Percentiles rank a stretch among this genome's conserved stretches.
Conservation (phyloP, 2,113 vertebrate genomes). For the Semnornis frantzii region DNA sequence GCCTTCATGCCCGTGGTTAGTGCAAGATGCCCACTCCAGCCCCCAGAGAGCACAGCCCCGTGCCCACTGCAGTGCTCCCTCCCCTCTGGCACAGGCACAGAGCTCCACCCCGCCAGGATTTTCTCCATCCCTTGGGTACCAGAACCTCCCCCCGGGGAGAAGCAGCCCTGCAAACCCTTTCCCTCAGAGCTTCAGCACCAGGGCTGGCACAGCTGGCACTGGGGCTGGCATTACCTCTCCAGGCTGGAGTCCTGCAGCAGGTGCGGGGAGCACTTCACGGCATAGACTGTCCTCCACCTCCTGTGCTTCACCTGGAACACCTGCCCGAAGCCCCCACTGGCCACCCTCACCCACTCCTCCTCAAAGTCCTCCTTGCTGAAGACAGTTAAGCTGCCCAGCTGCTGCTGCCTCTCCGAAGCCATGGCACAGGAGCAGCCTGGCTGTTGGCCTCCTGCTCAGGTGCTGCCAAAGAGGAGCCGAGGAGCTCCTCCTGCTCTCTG, state of each 20-base stretch:
- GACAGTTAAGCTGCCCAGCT: conserved; percentile 33
- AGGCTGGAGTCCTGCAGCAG: conserved; percentile 36
- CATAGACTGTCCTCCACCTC: conserved; percentile 76
- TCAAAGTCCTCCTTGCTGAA: conserved; percentile 85
- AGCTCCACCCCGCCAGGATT: not conserved
- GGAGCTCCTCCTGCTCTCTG: not conserved
- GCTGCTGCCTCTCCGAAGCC: not conserved
- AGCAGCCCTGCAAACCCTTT: not conserved
- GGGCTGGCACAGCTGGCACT: accelerated
- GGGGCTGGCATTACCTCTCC: conserved; percentile 71
- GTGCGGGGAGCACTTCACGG: conserved; percentile 76
- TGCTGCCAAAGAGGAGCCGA: not conserved
- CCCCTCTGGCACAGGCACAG: not conserved
- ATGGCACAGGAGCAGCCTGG: not conserved
- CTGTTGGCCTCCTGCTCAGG: not conserved
- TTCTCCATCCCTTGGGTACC: not conserved
- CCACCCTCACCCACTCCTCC: conserved; percentile 79
- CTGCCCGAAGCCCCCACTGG: conserved; percentile 79
- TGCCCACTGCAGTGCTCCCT: accelerated
- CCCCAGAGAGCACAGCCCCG: not conserved
- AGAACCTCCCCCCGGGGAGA: not conserved
- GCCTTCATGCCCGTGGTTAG: not conserved
- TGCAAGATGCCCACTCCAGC: not conserved
- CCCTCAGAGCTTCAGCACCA: not conserved
- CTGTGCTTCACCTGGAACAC: conserved; percentile 85